Evolutionary conservation across 2,797 vertebrate species (phyloP).

Genomic region (Sebastes minor): DNA sequence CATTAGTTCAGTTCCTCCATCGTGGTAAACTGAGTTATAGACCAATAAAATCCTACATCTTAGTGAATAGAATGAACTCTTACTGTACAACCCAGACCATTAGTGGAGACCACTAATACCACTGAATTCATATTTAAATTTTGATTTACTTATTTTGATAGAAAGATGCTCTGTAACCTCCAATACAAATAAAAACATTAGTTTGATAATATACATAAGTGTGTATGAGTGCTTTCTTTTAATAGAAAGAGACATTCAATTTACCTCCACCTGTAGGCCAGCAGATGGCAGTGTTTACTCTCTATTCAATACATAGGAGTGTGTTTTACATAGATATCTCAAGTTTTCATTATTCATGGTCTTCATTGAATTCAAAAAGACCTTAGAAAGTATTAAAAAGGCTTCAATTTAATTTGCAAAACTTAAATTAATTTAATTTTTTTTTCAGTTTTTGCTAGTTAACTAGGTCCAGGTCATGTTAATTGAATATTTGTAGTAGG

Average conservation of each 20-base stretch:
- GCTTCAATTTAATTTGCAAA: not conserved
- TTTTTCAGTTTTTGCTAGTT: not conserved
- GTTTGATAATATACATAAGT: conserved; percentile 41
- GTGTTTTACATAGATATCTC: not conserved
- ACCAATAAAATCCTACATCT: not conserved
- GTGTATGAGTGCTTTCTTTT: conserved; percentile 12
- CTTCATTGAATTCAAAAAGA: not conserved
- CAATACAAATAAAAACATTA: conserved; percentile 65
- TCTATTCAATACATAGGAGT: not conserved
- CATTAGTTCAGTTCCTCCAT: not conserved
- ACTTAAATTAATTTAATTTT: not conserved
- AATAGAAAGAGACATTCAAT: rapidly evolving
- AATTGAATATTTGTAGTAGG: not conserved
- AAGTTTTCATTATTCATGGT: not conserved
- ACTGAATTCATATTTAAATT: conserved; percentile 48
- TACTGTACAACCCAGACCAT: conserved; percentile 23
- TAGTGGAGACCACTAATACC: conserved; percentile 9
- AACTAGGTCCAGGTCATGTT: not conserved
- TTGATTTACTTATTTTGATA: conserved; percentile 51
- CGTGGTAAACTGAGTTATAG: not conserved
- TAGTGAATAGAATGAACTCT: not conserved
- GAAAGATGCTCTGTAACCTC: conserved; percentile 66
- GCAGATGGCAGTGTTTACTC: conserved; percentile 59
- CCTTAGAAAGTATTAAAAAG: not conserved
- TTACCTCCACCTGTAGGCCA: not conserved